Percentiles rank a stretch among this genome's conserved stretches.
Evolutionary conservation across 2,888 invertebrate species (phyloP).

Genomic region (Pollenia amentaria): DNA sequence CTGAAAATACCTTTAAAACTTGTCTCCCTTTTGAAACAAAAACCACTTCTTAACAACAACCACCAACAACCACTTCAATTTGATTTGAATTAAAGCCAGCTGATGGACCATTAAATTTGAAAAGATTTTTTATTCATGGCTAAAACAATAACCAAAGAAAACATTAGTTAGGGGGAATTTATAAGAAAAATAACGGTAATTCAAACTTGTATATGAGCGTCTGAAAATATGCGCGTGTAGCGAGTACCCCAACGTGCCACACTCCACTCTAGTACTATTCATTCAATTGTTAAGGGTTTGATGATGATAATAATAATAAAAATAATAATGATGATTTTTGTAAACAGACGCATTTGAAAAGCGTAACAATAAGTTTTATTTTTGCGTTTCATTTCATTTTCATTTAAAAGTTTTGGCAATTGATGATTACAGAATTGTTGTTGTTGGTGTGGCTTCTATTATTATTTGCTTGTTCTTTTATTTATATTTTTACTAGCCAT

Average conservation of each 20-base stretch:
- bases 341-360: constrained; percentile 38
- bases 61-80: constrained; percentile 13
- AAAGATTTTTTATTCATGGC: constrained; percentile 14
- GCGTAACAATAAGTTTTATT: constrained; percentile 60
- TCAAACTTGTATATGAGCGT: background rate
- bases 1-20: too few relatives aligned
- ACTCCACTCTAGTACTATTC: background rate
- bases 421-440: background rate
- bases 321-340: constrained; percentile 1
- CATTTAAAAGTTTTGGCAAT: constrained; percentile 19
- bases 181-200: constrained; percentile 24
- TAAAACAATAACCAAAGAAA: background rate
- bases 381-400: constrained; percentile 64
- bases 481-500: constrained; percentile 27
- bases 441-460: constrained; percentile 15
- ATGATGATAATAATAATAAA: constrained; percentile 17
- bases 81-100: constrained; percentile 25
- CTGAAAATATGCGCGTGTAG: constrained; percentile 1
- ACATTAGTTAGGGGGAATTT: constrained; percentile 38
- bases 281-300: constrained; percentile 1
- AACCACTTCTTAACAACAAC: background rate
- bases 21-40: background rate
- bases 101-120: constrained; percentile 34
- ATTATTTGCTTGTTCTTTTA: background rate
- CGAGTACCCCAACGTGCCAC: constrained; percentile 17